Conservation (phyloP, 2,113 vertebrate genomes). For the Menura novaehollandiae region DNA sequence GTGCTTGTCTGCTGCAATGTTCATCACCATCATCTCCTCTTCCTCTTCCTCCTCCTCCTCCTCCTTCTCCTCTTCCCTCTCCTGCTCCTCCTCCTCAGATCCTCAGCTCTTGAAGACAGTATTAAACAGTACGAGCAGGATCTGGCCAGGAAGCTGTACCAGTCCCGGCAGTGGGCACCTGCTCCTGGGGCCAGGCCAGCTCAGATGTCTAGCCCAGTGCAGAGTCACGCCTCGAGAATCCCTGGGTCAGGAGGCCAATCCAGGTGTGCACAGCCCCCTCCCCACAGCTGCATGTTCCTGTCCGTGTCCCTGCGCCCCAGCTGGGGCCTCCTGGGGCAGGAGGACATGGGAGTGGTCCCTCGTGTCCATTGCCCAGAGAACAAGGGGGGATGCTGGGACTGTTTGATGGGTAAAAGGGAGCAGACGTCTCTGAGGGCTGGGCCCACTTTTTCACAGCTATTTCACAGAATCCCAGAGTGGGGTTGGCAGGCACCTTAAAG, state of each 20-base stretch:
- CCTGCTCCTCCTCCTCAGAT: slow-evolving; percentile 68
- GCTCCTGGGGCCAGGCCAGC: slow-evolving; percentile 62
- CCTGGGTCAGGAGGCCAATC: slow-evolving; percentile 42
- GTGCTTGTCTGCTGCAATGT: slow-evolving; percentile 9
- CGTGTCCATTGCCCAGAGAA: neutral
- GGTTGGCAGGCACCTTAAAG: neutral
- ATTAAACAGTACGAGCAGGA: slow-evolving; percentile 93
- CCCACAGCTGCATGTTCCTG: slow-evolving; percentile 40
- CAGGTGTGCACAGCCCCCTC: slow-evolving; percentile 57
- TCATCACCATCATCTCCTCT: slow-evolving; percentile 51
- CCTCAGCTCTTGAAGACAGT: slow-evolving; percentile 87
- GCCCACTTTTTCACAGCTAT: neutral
- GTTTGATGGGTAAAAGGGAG: neutral
- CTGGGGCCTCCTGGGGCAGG: neutral
- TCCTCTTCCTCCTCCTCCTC: neutral
- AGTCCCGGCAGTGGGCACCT: slow-evolving; percentile 83
- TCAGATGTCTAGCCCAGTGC: slow-evolving; percentile 34
- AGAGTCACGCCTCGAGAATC: slow-evolving; percentile 10
- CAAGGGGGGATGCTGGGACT: neutral
- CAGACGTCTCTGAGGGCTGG: neutral
- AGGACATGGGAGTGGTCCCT: neutral
- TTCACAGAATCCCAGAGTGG: neutral
- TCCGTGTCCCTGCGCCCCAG: neutral
- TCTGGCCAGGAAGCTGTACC: slow-evolving; percentile 90
- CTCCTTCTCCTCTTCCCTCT: neutral